Evolutionary conservation across 2,113 vertebrate species (phyloP).

Genomic region (Aleadryas rufinucha): DNA sequence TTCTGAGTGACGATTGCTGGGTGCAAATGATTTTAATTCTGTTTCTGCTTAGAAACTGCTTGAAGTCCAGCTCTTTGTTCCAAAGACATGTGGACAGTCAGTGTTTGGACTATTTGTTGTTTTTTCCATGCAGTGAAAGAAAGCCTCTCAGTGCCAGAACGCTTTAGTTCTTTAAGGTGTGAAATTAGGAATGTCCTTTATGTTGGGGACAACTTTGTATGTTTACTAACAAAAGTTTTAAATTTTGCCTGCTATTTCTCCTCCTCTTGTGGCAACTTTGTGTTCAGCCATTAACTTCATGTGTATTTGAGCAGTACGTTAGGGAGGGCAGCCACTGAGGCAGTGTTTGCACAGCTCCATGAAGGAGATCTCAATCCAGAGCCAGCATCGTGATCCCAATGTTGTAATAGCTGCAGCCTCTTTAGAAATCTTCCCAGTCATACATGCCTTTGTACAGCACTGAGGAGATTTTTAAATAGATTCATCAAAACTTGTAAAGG

Average conservation of each 20-base stretch:
- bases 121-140: neutral
- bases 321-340: neutral
- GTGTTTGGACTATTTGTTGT: neutral
- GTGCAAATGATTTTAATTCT: neutral
- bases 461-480: slow-evolving; percentile 51
- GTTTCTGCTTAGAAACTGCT: neutral
- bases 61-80: neutral
- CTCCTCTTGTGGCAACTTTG: neutral
- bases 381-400: neutral
- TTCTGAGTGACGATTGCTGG: neutral
- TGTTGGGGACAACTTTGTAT: neutral
- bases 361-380: neutral
- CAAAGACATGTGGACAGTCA: neutral
- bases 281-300: neutral
- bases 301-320: neutral
- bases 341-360: neutral
- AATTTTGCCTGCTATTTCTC: neutral
- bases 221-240: neutral
- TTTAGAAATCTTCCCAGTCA: neutral
- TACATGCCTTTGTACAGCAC: neutral
- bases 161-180: neutral
- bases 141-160: neutral
- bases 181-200: neutral
- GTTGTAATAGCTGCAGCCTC: neutral
- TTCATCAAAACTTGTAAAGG: slow-evolving; percentile 36